A percentile compares a stretch with the other conserved stretches of the same genome.
phyloP scores from a whole-genome alignment of 2,797 vertebrate species.

The Novumbra hubbsi region DNA sequence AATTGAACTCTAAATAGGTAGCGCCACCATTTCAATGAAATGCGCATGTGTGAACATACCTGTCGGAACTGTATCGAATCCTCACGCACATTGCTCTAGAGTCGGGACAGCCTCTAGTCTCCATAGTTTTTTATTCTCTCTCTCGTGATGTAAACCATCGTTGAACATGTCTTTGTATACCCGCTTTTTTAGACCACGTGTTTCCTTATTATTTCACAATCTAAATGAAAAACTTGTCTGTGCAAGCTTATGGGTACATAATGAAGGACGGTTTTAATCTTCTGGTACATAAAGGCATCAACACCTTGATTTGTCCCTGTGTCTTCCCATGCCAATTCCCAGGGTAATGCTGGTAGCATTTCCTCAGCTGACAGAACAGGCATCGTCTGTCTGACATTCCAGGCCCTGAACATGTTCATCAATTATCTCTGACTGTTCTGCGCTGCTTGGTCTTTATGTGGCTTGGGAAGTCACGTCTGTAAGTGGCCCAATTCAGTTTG shows the following conservation, averaged over 20 bases:
- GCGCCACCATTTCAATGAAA: too few species aligned
- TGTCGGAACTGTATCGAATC: too few species aligned
- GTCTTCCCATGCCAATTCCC: background rate
- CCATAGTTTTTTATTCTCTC: too few species aligned
- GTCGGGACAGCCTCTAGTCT: too few species aligned
- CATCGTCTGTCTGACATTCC: conserved; percentile 24
- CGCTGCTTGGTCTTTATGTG: conserved; percentile 1
- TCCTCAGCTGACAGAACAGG: conserved; percentile 29
- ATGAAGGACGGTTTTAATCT: conserved; percentile 8
- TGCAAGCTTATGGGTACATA: conserved; percentile 15
- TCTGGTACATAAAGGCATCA: conserved; percentile 13
- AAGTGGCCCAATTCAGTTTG: background rate
- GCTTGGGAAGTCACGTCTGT: background rate
- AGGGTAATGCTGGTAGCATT: background rate
- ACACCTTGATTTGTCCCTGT: conserved; percentile 21
- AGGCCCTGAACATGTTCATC: conserved; percentile 10
- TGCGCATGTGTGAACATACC: too few species aligned
- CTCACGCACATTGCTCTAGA: too few species aligned
- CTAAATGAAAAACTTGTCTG: conserved; percentile 5
- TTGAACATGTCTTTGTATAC: background rate
- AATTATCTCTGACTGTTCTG: background rate
- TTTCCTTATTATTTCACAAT: background rate
- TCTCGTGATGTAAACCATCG: background rate
- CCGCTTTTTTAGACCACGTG: background rate
- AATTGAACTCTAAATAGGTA: too few species aligned